These are phyloP conservation scores for Neotoxoptera formosana DNA, from an alignment of 1,140 invertebrate genomes.

Conservation along the genomic window DNA sequence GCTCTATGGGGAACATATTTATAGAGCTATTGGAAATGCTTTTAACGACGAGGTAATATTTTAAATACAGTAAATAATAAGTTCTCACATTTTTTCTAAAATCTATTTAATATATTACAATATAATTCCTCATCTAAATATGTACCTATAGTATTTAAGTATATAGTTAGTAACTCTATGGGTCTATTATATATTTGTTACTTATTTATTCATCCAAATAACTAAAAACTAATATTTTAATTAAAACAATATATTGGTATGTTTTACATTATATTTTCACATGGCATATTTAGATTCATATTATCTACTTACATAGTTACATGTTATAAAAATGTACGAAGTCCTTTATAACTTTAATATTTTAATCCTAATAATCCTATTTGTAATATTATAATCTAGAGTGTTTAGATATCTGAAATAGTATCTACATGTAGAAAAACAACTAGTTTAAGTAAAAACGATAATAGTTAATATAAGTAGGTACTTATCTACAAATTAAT, in stretches of 20 bases:
- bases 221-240: neutral
- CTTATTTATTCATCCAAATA: neutral
- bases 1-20: constrained; percentile 39
- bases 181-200: neutral
- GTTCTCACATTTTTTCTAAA: neutral
- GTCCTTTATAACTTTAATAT: neutral
- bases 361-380: neutral
- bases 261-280: neutral
- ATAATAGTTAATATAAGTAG: neutral
- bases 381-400: neutral
- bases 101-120: neutral
- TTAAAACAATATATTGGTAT: neutral
- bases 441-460: neutral
- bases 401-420: neutral
- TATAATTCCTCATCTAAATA: neutral
- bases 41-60: constrained; percentile 20
- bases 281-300: neutral
- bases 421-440: neutral
- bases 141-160: no score
- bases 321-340: neutral
- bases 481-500: neutral
- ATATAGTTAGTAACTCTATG: neutral
- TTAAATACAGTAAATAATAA: neutral
- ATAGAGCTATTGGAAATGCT: constrained; percentile 21
- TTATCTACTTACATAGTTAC: neutral